Base-by-base conservation (phyloP, 2,888 invertebrate species). In the Pocota personata region DNA sequence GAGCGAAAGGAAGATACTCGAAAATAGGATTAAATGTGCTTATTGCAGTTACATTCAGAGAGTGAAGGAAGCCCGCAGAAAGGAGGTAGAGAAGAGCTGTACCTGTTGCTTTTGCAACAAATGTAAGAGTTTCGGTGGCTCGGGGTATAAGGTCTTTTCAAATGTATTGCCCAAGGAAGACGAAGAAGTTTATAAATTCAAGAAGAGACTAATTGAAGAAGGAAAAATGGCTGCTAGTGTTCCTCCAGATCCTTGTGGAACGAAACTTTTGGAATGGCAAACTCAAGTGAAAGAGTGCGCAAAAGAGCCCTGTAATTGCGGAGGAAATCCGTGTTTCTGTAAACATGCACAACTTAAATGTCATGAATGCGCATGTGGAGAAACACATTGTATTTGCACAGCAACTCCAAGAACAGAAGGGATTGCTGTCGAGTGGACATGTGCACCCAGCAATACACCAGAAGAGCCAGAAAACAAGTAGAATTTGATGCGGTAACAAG, bases 11-110 rank as follows among this genome's bases (percentile, higher is more conserved):
- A 78, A 89, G 80, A 91, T 88, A 1, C 83, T 89, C 5, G 91
- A 92, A 86, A 88, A 90, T 3, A 90, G 91, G 77, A 91, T 91
- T 0, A 90, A 89, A 52, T 88, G 89, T 32, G 88, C 89, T 43
- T 92, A 91, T 58, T 48, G 72, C n/a, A 77, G 76, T 10, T 82
- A 71, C 37, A 24, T 82, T 32, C 27, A 76, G 8, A 50, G 72
- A 24, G 40, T 82, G 1, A 14, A 76, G 7, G 72, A 72, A 3
- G n/a, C 40, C 6, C 24, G 7, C 1, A 10, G 40, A 3, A 62
- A 72, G 32, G 77, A 76, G 0, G 16, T 35, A 0, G 60, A 69
- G 1, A 43, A 35, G 7, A 30, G n/a, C 2, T 84, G 75, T 37
- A 40, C 48, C 1, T 80, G 84, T 6, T 86, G 82, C 32, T 86